Evolutionary conservation across 2,113 vertebrate species (phyloP).

Genomic region (Spheniscus mendiculus): DNA sequence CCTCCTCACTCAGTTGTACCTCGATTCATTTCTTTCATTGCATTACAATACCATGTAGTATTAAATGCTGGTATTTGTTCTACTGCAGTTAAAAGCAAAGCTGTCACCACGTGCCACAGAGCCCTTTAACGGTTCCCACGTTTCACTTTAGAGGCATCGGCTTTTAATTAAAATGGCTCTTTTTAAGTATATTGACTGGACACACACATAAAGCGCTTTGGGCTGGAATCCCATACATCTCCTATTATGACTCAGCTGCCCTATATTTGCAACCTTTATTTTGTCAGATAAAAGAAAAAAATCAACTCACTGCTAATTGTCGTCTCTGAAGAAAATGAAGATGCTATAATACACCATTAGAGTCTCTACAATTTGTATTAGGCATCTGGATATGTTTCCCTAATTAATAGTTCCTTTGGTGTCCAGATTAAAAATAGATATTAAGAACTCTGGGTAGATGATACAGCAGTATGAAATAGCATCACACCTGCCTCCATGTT

Average conservation of each 20-base stretch:
- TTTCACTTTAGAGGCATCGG: neutral
- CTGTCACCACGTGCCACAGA: neutral
- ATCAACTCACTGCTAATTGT: neutral
- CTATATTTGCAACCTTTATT: neutral
- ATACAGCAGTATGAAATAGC: conserved; percentile 61
- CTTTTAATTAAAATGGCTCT: neutral
- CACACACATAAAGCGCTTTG: neutral
- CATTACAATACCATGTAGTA: neutral
- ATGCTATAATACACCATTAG: neutral
- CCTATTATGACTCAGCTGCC: neutral
- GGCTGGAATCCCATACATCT: neutral
- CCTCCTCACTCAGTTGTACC: neutral
- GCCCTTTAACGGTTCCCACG: neutral
- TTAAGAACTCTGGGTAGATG: conserved; percentile 55
- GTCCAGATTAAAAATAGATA: conserved; percentile 63
- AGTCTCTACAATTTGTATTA: conserved; percentile 21
- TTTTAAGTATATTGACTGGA: neutral
- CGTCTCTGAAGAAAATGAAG: conserved; percentile 15
- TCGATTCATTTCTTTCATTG: neutral
- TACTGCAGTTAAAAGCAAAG: neutral
- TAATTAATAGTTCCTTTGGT: conserved; percentile 56
- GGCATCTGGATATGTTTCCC: conserved; percentile 47
- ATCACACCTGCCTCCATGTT: conserved; percentile 51
- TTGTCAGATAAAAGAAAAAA: neutral
- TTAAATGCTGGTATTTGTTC: neutral